A percentile compares a stretch with the other conserved stretches of the same genome.
Conservation (phyloP, 2,113 vertebrate species). For the Sceloporus tristichus region DNA sequence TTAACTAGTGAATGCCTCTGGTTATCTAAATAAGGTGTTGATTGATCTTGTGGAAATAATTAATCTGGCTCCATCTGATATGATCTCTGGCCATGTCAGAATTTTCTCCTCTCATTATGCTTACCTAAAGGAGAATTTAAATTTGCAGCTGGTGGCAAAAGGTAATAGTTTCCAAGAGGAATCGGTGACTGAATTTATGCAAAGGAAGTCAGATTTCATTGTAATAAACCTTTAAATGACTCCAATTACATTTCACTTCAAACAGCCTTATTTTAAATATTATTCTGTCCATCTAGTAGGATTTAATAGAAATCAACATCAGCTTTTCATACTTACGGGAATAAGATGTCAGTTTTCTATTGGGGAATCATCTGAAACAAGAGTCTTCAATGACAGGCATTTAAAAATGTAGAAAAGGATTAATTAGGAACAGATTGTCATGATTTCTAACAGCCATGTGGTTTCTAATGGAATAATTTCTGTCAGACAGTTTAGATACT, state of each 20-base stretch:
- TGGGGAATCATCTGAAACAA: conserved; percentile 56
- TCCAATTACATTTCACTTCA: conserved; percentile 72
- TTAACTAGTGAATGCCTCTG: conserved; percentile 70
- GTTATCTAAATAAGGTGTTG: conserved; percentile 74
- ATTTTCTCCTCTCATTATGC: conserved; percentile 68
- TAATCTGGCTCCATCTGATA: conserved; percentile 71
- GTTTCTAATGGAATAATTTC: conserved; percentile 49
- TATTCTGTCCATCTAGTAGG: conserved; percentile 64
- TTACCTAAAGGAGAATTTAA: conserved; percentile 70
- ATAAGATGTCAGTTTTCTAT: conserved; percentile 68
- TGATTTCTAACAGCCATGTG: conserved; percentile 54
- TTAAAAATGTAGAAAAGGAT: conserved; percentile 70
- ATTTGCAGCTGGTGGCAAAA: conserved; percentile 70
- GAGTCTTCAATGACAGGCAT: conserved; percentile 57
- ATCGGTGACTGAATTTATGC: conserved; percentile 69
- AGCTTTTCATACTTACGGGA: conserved; percentile 59
- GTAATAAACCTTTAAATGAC: conserved; percentile 70
- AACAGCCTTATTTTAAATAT: conserved; percentile 73
- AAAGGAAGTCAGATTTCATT: conserved; percentile 68
- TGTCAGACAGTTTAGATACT: conserved; percentile 59
- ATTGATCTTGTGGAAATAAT: conserved; percentile 73
- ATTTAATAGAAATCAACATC: conserved; percentile 70
- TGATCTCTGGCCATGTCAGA: conserved; percentile 70
- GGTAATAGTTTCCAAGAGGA: conserved; percentile 64
- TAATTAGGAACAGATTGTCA: conserved; percentile 64